phyloP scores from a whole-genome alignment of 2,888 invertebrate genomes.

The Spilarctia lutea region DNA sequence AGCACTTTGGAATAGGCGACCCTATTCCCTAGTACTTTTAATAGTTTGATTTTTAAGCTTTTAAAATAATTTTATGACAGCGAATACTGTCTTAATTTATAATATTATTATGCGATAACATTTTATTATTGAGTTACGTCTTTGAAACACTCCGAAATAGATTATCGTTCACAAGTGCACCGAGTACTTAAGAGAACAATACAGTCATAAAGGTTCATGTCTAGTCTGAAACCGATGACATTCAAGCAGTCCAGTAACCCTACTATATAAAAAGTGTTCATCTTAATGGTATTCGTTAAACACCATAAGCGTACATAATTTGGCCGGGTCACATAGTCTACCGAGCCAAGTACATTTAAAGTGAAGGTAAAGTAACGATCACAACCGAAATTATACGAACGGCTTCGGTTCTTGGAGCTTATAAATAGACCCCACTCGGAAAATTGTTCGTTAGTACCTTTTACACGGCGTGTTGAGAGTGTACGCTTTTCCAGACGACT shows the following conservation, averaged over 20 bases:
- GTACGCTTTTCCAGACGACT: constrained; percentile 46
- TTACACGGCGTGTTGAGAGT: constrained; percentile 47
- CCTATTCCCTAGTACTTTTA: too few species aligned
- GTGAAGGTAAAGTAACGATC: constrained; percentile 74
- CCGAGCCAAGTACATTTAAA: constrained; percentile 57
- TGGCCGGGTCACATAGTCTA: constrained; percentile 47
- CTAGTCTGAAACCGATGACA: constrained; percentile 50
- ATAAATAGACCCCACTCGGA: constrained; percentile 65
- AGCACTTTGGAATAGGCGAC: too few species aligned
- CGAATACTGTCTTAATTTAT: too few species aligned
- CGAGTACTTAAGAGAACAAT: constrained; percentile 33
- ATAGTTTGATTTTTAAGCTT: too few species aligned
- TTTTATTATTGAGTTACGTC: neutral
- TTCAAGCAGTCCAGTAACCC: constrained; percentile 41
- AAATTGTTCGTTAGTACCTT: constrained; percentile 65
- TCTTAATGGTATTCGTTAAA: constrained; percentile 8
- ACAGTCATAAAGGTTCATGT: constrained; percentile 45
- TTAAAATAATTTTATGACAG: too few species aligned
- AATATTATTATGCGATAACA: neutral
- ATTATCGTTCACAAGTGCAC: neutral
- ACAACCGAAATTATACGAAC: constrained; percentile 63
- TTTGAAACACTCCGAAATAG: neutral
- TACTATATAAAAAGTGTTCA: constrained; percentile 20
- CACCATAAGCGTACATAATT: constrained; percentile 38
- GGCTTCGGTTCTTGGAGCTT: constrained; percentile 60